Evolutionary conservation across 2,113 vertebrate species (phyloP), one percentile per base, ranked within the genome.

Genomic region (Rhodinocichla rosea): DNA sequence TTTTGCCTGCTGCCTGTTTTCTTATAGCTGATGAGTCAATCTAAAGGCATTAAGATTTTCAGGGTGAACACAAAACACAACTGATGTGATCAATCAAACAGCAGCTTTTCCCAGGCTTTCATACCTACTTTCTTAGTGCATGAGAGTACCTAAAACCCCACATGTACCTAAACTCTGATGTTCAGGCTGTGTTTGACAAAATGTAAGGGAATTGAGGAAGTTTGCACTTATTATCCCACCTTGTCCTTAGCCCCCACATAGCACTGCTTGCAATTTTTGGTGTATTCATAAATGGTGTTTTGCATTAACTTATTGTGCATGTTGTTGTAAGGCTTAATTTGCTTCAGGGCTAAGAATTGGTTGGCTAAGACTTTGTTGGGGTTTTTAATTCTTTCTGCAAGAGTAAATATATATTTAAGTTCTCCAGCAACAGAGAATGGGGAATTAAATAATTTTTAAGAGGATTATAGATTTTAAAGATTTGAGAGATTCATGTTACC

Each of bases 311-410:
- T 75, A 35, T 26, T 68, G 19, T 57, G 19, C 2, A 13, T 70
- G 5, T 64, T 94, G 50, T 88, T 96, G 59, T 76, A 92, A 83
- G 76, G 70, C 89, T 97, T 97, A 70, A 89, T 97, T 96, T 88
- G 35, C 21, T 96, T 92, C 75, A 81, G 59, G 90, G 62, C 57
- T 90, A 92, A 39, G 24, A 60, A 22, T 65, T 87, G 65, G 60
- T 9, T 94, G 35, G 18, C 79, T 47, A 89, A 82, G 11, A 7
- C 6, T 49, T 94, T 50, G 20, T 11, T 42, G 35, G 8, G 1
- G 50, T 87, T 80, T 94, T 80, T 80, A 52, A 80, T 92, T 84
- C 42, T 92, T 83, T 93, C 74, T 86, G 32, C 49, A 77, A 92
- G 49, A 60, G 33, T 44, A 78, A 76, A 83, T 80, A 86, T 26